Percentiles rank a stretch among this genome's conserved stretches.
Evolutionary conservation across 2,113 vertebrate genomes (phyloP).

Genomic region (Mesembrinibis cayennensis): DNA sequence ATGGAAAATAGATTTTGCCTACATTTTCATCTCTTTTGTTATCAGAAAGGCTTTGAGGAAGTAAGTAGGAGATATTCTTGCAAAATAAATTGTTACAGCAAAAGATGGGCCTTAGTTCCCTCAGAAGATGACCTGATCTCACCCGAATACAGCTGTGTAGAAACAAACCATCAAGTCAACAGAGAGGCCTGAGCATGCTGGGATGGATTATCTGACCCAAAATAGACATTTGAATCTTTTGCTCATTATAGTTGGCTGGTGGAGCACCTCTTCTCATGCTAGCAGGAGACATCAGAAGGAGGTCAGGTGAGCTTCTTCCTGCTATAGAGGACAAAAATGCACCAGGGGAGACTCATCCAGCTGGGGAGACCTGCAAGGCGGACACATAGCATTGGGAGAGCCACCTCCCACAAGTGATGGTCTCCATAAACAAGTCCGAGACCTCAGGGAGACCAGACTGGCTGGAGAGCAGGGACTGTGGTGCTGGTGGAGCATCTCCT

Average conservation of each 20-base stretch:
- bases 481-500: not conserved
- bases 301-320: not conserved
- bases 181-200: not conserved
- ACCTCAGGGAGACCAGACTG: not conserved
- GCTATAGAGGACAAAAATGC: not conserved
- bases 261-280: not conserved
- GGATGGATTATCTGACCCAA: not conserved
- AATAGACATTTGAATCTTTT: not conserved
- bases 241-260: not conserved
- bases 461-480: not conserved
- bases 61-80: not conserved
- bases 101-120: not conserved
- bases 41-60: constrained; percentile 7
- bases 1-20: not conserved
- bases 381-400: not conserved
- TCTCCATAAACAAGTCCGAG: not conserved
- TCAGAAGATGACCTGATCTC: not conserved
- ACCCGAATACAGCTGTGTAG: not conserved
- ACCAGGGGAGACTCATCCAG: not conserved
- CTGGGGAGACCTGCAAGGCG: not conserved
- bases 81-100: not conserved
- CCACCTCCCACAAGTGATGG: not conserved
- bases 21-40: not conserved
- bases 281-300: not conserved
- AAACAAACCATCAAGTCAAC: not conserved